These are phyloP conservation scores for Indri indri DNA, from an alignment of 2,113 vertebrate species.

Conservation along the genomic window DNA sequence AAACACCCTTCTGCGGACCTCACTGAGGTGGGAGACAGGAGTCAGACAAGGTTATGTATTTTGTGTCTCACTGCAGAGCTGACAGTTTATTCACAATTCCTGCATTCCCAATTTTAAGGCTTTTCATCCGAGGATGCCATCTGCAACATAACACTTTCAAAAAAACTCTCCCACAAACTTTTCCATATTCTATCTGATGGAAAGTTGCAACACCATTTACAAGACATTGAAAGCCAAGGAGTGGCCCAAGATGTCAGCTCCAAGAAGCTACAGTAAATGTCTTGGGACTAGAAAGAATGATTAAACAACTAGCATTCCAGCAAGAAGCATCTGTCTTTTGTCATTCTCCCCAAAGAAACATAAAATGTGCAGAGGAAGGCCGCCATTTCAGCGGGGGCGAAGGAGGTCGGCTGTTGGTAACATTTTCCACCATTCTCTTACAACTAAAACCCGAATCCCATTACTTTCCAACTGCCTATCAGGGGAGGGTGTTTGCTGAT, in stretches of 20 bases:
- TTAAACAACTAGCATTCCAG: slow-evolving; percentile 55
- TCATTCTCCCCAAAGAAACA: slow-evolving; percentile 55
- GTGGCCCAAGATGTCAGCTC: slow-evolving; percentile 48
- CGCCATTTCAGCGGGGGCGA: neutral
- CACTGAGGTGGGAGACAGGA: neutral
- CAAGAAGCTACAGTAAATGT: slow-evolving; percentile 64
- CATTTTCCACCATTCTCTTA: slow-evolving; percentile 72
- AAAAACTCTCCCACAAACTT: slow-evolving; percentile 16
- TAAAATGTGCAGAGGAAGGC: slow-evolving; percentile 38
- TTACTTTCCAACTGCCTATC: slow-evolving; percentile 61
- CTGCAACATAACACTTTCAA: slow-evolving; percentile 37
- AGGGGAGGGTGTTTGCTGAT: slow-evolving; percentile 55
- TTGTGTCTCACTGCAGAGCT: neutral
- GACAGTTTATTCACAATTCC: slow-evolving; percentile 21
- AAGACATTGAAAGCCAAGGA: slow-evolving; percentile 53
- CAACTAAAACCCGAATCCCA: slow-evolving; percentile 64
- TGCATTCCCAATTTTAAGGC: slow-evolving; percentile 52
- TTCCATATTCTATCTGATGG: neutral
- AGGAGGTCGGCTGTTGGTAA: slow-evolving; percentile 44
- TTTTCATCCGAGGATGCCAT: neutral
- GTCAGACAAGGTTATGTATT: neutral
- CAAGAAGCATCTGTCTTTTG: slow-evolving; percentile 56
- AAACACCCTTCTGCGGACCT: neutral
- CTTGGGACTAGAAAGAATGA: slow-evolving; percentile 61
- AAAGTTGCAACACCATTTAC: slow-evolving; percentile 64